Percentiles rank a stretch among this genome's conserved stretches.
phyloP scores from a whole-genome alignment of 2,113 vertebrate species.

The Leptodactylus fuscus region DNA sequence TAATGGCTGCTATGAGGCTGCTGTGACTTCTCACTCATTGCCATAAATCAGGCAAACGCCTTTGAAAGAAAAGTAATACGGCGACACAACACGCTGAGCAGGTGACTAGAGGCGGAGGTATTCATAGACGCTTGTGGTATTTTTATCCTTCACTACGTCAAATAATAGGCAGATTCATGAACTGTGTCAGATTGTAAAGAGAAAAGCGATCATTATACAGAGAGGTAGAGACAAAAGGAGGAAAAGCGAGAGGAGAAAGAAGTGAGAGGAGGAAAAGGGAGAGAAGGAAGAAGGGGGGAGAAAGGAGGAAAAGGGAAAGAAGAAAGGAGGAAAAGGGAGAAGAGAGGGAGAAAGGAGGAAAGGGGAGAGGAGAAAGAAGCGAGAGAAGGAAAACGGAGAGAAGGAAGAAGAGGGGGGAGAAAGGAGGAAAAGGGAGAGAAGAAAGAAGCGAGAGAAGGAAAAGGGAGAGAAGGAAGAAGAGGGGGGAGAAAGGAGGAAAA shows the following conservation, averaged over 20 bases:
- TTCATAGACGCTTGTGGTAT: not conserved
- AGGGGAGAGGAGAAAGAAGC: not conserved
- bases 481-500: not conserved
- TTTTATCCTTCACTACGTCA: not conserved
- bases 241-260: not conserved
- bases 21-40: constrained; percentile 3
- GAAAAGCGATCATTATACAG: not conserved
- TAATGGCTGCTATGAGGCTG: constrained; percentile 12
- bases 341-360: not conserved
- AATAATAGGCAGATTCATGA: not conserved
- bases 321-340: not conserved
- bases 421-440: not conserved
- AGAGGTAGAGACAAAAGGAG: not conserved
- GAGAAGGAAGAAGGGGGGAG: not conserved
- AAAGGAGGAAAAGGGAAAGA: not conserved
- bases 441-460: not conserved
- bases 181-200: not conserved
- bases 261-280: not conserved
- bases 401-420: not conserved
- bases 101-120: not conserved
- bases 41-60: constrained; percentile 29
- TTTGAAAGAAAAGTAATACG: not conserved
- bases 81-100: not conserved
- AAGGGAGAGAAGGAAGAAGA: not conserved
- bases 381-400: not conserved